Evolutionary conservation across 2,888 invertebrate genomes (phyloP), one percentile per base, ranked within the genome.

Genomic region (Drosophila multiciliata): DNA sequence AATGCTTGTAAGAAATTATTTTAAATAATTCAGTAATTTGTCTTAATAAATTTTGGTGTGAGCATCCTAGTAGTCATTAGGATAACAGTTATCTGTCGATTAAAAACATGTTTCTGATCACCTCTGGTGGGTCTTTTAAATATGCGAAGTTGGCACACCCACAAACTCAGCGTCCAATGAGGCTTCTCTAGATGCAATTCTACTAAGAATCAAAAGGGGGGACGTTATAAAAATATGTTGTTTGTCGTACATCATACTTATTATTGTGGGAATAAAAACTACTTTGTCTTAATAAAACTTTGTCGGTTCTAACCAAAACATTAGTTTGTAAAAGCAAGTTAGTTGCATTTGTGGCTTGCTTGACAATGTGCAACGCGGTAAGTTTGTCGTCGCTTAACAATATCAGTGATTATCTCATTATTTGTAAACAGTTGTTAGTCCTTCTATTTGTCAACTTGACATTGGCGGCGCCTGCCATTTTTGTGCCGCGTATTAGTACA

Each of bases 61-160:
- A 29, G 29, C 29, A 29, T 29, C 29, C 29, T 29, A 29, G 29
- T 29, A 5, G 6, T 29, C 6, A 29, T 29, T 29, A 29, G 29
- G 29, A 6, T 35, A n/a, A 6, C 52, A 38, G 8, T 23, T 55
- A 58, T 38, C 52, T 26, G 54, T 36, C 26, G 32, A 62, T 40
- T 32, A 20, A 9, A 53, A 75, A 76, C 76, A 62, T 17, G 80
- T 11, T 77, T 79, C 75, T 62, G 23, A 17, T 20, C 32, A 50
- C 20, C 54, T 26, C 50, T 29, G 38, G 52, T 40, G 26, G 54
- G 23, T 45, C 20, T 26, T 5, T 29, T 29, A 29, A 29, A 29
- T 6, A 6, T 29, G 29, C 1, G 29, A 29, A 29, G 29, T 29
- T 6, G 29, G 9, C 12, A n/a, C 11, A 1, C 3, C 33, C 36